A percentile compares a stretch with the other conserved stretches of the same genome.
Conservation (phyloP, 2,797 vertebrate species). For the Moxostoma hubbsi region DNA sequence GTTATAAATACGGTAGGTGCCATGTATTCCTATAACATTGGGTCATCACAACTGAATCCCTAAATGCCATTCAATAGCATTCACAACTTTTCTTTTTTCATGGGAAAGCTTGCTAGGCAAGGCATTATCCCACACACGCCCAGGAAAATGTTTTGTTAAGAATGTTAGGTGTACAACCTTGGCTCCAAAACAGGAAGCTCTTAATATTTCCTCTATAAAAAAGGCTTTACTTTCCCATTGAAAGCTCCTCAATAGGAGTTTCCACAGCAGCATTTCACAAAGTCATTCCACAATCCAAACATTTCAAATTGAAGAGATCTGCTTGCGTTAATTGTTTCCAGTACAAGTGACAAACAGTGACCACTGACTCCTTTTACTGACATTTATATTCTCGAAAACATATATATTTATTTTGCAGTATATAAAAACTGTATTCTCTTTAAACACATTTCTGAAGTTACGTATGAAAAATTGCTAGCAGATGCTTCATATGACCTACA, state of each 20-base stretch:
- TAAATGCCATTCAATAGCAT: too few relatives aligned
- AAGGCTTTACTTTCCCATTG: not conserved
- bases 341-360: not conserved
- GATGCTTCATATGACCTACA: not conserved
- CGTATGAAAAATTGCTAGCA: not conserved
- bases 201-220: conserved; percentile 67
- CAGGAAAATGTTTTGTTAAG: conserved; percentile 60
- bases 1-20: conserved; percentile 3
- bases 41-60: not conserved
- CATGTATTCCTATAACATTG: conserved; percentile 3
- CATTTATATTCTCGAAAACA: not conserved
- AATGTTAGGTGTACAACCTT: conserved; percentile 46
- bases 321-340: conserved; percentile 19
- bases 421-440: not conserved
- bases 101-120: not conserved
- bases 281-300: conserved; percentile 19
- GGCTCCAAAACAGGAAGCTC: conserved; percentile 70
- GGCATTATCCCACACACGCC: conserved; percentile 28
- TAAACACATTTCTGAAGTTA: not conserved
- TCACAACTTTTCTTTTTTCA: not conserved
- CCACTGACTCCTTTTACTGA: not conserved
- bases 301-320: conserved; percentile 24
- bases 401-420: not conserved
- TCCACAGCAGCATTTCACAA: conserved; percentile 30
- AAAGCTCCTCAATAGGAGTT: conserved; percentile 14